A percentile compares a stretch with the other conserved stretches of the same genome.
phyloP scores from a whole-genome alignment of 2,888 invertebrate genomes.

The Microctonus hyperodae region DNA sequence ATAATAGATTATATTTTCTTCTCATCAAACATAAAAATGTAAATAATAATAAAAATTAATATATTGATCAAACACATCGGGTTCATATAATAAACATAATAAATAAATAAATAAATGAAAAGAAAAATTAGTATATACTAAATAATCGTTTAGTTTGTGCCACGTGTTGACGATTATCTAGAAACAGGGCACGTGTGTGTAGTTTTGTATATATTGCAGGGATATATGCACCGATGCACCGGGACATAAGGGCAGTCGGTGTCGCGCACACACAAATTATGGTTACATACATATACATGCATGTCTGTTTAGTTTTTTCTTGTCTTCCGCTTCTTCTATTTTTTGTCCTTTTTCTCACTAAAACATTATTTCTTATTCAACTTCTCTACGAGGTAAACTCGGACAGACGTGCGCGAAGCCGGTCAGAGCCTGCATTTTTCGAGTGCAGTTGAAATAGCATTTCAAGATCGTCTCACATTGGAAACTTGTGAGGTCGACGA shows the following conservation, averaged over 20 bases:
- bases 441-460: slow-evolving; percentile 40
- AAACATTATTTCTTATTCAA: background rate
- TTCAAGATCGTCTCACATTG: slow-evolving; percentile 31
- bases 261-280: background rate
- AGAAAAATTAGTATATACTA: background rate
- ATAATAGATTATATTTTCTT: no score
- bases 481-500: slow-evolving; percentile 5
- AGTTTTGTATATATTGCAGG: background rate
- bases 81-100: no score
- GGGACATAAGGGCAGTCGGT: slow-evolving; percentile 11
- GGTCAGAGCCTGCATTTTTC: slow-evolving; percentile 27
- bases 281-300: background rate
- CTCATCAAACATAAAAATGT: no score
- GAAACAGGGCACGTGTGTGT: slow-evolving; percentile 25
- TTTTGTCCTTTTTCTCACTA: background rate
- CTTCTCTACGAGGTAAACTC: slow-evolving; percentile 3
- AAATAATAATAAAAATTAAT: no score
- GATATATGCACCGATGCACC: slow-evolving; percentile 29
- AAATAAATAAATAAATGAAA: background rate
- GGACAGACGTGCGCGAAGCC: slow-evolving; percentile 16
- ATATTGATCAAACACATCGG: no score
- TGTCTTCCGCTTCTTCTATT: background rate
- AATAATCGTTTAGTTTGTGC: background rate
- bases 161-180: slow-evolving; percentile 22
- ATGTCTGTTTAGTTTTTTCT: background rate